Evolutionary conservation across 2,113 vertebrate genomes (phyloP).

Genomic region (Crotalus viridis): DNA sequence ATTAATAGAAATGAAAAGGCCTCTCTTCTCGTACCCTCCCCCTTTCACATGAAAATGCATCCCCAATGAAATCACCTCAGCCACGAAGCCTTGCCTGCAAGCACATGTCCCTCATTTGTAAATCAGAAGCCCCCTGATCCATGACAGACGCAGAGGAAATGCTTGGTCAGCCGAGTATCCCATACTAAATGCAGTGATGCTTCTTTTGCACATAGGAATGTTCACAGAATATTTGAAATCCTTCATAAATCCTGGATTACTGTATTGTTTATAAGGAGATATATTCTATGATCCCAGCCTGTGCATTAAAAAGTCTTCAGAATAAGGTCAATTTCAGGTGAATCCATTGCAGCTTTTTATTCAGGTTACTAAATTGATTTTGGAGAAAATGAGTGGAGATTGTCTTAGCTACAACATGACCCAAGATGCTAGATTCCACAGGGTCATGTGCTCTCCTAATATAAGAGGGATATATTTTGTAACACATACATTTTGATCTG

Average conservation of each 20-base stretch:
- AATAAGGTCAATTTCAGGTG: background rate
- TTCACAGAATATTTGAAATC: slow-evolving; percentile 1
- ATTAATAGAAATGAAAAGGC: slow-evolving; percentile 52
- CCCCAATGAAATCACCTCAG: slow-evolving; percentile 27
- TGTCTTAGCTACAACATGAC: background rate
- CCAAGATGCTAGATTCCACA: background rate
- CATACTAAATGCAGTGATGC: slow-evolving; percentile 18
- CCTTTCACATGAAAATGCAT: slow-evolving; percentile 4
- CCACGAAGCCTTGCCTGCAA: slow-evolving; percentile 20
- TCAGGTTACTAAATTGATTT: background rate
- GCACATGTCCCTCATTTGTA: slow-evolving; percentile 13
- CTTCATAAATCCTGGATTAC: background rate
- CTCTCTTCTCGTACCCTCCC: slow-evolving; percentile 35
- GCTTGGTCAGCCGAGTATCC: background rate
- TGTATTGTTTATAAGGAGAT: background rate
- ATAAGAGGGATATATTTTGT: background rate
- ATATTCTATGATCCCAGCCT: background rate
- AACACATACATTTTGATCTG: background rate
- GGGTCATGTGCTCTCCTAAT: background rate
- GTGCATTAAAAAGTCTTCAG: background rate
- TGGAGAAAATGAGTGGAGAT: no score
- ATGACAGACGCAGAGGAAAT: slow-evolving; percentile 21
- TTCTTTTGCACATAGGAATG: background rate
- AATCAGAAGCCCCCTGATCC: background rate
- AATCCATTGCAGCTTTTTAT: background rate